Base-by-base conservation (phyloP, 2,113 vertebrate species). In the Philantomba maxwellii region DNA sequence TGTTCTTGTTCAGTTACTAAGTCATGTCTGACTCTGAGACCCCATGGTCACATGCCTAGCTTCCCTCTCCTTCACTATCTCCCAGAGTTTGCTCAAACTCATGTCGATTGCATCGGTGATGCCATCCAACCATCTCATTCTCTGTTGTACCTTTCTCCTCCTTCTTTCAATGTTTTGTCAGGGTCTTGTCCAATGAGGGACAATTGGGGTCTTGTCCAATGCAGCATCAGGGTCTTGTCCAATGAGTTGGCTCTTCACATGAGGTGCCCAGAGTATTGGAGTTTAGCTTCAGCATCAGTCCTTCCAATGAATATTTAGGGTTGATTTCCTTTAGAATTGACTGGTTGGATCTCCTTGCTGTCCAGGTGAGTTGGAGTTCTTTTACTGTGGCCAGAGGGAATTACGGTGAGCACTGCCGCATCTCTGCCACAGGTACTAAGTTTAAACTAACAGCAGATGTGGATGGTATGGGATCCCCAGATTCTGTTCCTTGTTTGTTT, bases 401-500 rank as follows among this genome's bases (percentile, higher is more conserved):
- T 70, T 14, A 13, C 28, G 16, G 47, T 3, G 6, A 21, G 16
- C 5, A 6, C 5, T 12, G 1, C 26, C 11, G 13, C 28, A 2
- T 36, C 43, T 84, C 43, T 43, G 8, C 19, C 82, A 36, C 21
- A 43, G 91, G 70, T 53, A 57, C 43, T 57, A 5, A 77, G 2
- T 55, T 64, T 21, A 80, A 39, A 92, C 17, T 47, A 16, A 82
- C 0, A 28, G 55, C 16, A n/a, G 87, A 53, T 33, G 16, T 39
- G 64, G 45, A 43, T 45, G 23, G 8, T 19, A 1, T 0, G 4
- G 30, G 13, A 6, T 21, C 33, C 26, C 39, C 23, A 0, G 0
- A 62, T 77, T 53, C 87, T 7, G 0, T 0, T 19, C 92, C 4
- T 26, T 43, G 58, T 12, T 33, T 9, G 0, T 43, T 77, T 95